Conservation (phyloP, 2,113 vertebrate genomes). For the Charina bottae region DNA sequence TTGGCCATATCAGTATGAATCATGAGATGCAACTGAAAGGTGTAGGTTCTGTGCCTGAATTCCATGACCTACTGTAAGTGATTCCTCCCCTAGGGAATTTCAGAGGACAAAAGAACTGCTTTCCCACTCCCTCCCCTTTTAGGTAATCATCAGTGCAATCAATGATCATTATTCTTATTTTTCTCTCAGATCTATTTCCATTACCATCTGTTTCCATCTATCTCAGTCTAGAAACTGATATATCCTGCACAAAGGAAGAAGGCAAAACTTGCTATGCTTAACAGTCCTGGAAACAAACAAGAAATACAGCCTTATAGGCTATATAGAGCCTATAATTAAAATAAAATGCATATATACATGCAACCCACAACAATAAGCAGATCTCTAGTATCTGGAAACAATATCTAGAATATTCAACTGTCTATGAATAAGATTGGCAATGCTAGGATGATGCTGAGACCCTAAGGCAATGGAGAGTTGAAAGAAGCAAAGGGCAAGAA, state of each 20-base stretch:
- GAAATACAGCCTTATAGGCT: not conserved
- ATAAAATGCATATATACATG: not conserved
- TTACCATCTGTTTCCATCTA: not conserved
- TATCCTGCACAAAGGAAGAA: not conserved
- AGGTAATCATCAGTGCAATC: not conserved
- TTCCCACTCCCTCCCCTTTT: not conserved
- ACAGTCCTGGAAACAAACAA: not conserved
- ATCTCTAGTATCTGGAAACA: not conserved
- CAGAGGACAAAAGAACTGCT: not conserved
- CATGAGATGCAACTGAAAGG: not conserved
- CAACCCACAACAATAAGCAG: not conserved
- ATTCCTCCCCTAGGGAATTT: not conserved
- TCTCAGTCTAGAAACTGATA: not conserved
- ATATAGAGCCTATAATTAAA: not conserved
- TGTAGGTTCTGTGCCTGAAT: not conserved
- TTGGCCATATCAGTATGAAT: not conserved
- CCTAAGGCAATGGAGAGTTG: not conserved
- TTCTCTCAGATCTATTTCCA: not conserved
- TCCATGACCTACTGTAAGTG: not conserved
- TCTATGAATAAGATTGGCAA: not conserved
- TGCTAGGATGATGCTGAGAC: not conserved
- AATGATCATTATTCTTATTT: not conserved
- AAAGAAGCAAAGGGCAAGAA: not conserved
- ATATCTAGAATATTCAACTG: too few species aligned
- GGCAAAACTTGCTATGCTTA: not conserved